phyloP scores from a whole-genome alignment of 1,140 invertebrate genomes.

The Drosophila dunni region DNA sequence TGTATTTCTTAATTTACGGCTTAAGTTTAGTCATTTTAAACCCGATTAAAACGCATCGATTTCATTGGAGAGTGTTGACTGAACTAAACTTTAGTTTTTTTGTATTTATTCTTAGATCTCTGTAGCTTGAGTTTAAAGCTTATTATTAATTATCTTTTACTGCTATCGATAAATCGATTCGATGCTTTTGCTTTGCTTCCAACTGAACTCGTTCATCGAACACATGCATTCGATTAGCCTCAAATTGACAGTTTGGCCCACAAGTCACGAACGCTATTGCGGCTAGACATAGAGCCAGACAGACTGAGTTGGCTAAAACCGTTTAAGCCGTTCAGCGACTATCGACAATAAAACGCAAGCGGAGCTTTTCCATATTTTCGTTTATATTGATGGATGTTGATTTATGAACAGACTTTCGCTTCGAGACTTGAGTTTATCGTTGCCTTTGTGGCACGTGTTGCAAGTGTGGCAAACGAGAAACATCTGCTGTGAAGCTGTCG shows the following conservation, averaged over 20 bases:
- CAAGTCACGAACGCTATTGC: conserved; percentile 42
- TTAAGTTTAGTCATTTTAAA: too few relatives aligned
- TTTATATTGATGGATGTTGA: conserved; percentile 22
- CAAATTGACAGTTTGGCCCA: conserved; percentile 12
- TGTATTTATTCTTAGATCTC: too few relatives aligned
- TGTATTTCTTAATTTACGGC: too few relatives aligned
- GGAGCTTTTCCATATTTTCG: background rate
- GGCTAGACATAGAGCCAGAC: conserved; percentile 66
- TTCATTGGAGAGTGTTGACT: too few relatives aligned
- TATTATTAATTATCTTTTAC: too few relatives aligned
- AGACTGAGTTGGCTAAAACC: conserved; percentile 37
- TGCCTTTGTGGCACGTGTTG: conserved; percentile 49
- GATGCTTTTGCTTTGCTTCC: too few relatives aligned
- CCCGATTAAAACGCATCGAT: too few relatives aligned
- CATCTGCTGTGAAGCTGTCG: conserved; percentile 43
- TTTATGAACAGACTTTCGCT: conserved; percentile 1
- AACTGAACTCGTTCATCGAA: background rate
- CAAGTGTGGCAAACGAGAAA: conserved; percentile 28
- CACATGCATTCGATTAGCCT: conserved; percentile 5
- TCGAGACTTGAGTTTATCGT: background rate
- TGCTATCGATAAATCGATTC: too few relatives aligned
- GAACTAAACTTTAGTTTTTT: too few relatives aligned
- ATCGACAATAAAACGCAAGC: conserved; percentile 6
- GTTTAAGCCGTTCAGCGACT: conserved; percentile 49
- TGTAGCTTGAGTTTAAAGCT: too few relatives aligned